phyloP scores from a whole-genome alignment of 2,797 vertebrate species.

The Lutjanus campechanus region DNA sequence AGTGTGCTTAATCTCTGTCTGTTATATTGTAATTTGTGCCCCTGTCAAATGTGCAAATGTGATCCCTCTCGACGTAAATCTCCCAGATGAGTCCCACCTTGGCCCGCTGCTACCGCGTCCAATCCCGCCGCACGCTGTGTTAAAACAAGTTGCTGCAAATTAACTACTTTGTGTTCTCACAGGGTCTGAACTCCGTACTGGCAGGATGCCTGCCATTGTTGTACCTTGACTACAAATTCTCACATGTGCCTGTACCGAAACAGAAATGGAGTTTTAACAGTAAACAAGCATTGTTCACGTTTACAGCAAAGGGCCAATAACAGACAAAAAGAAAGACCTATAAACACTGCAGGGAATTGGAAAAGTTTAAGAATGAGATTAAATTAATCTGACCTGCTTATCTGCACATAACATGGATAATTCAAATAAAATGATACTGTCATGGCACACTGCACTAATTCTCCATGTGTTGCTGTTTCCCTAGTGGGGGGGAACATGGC shows the following conservation, averaged over 20 bases:
- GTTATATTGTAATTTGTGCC: slow-evolving; percentile 50
- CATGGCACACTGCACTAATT: not conserved
- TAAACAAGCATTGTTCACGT: slow-evolving; percentile 5
- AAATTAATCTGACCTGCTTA: not conserved
- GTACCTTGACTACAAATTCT: not conserved
- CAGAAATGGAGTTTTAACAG: not conserved
- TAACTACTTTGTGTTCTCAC: slow-evolving; percentile 22
- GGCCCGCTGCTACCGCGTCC: not conserved
- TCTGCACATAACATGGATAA: not conserved
- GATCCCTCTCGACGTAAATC: slow-evolving; percentile 36
- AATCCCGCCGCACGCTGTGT: not conserved
- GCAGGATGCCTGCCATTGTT: slow-evolving; percentile 17
- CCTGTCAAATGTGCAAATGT: slow-evolving; percentile 58
- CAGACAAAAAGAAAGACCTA: not conserved
- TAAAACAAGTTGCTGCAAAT: slow-evolving; percentile 38
- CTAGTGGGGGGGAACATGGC: not conserved
- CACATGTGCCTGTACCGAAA: not conserved
- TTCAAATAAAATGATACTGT: not conserved
- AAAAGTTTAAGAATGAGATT: not conserved
- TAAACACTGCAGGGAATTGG: not conserved
- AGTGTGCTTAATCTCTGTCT: slow-evolving; percentile 61
- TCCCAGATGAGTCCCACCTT: slow-evolving; percentile 23
- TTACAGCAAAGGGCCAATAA: not conserved
- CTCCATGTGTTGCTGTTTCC: not conserved
- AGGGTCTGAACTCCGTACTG: slow-evolving; percentile 1